A percentile compares a stretch with the other conserved stretches of the same genome.
These are phyloP conservation scores for Encarsia formosa DNA, from an alignment of 2,888 invertebrate genomes.

Conservation along the genomic window DNA sequence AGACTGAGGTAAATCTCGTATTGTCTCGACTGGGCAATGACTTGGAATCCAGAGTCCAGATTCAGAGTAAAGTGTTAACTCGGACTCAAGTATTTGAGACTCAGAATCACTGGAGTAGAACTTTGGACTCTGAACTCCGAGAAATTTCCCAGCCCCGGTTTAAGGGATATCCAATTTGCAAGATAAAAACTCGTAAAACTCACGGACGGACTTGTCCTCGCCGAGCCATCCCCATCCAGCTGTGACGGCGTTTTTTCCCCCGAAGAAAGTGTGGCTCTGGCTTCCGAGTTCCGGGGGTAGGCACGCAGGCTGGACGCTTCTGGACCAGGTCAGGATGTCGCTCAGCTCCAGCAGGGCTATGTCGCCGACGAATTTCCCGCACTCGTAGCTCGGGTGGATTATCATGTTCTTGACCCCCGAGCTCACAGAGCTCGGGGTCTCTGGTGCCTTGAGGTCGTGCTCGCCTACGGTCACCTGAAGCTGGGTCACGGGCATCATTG, in stretches of 20 bases:
- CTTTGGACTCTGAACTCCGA: too few relatives aligned
- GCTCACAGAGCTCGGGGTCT: slow-evolving; percentile 53
- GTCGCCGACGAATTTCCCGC: slow-evolving; percentile 61
- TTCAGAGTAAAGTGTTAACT: too few relatives aligned
- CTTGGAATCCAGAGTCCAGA: too few relatives aligned
- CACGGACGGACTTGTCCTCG: slow-evolving; percentile 67
- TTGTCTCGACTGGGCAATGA: too few relatives aligned
- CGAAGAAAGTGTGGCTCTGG: slow-evolving; percentile 53
- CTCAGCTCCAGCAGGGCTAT: slow-evolving; percentile 71
- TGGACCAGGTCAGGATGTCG: slow-evolving; percentile 64
- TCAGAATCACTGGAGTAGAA: too few relatives aligned
- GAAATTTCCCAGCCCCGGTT: too few relatives aligned
- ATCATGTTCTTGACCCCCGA: slow-evolving; percentile 55
- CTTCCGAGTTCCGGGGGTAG: slow-evolving; percentile 59
- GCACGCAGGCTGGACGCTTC: slow-evolving; percentile 73
- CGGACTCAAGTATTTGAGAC: too few relatives aligned
- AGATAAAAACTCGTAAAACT: too few relatives aligned
- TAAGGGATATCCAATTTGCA: too few relatives aligned
- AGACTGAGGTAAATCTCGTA: too few relatives aligned
- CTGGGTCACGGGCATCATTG: slow-evolving; percentile 62
- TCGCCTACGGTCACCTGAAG: slow-evolving; percentile 68
- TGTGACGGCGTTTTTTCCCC: slow-evolving; percentile 63
- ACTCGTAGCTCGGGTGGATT: slow-evolving; percentile 73
- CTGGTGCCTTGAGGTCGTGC: slow-evolving; percentile 63
- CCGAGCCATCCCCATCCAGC: slow-evolving; percentile 86